A percentile compares a stretch with the other conserved stretches of the same genome.
Conservation (phyloP, 2,888 invertebrate species). For the Tenodera sinensis region DNA sequence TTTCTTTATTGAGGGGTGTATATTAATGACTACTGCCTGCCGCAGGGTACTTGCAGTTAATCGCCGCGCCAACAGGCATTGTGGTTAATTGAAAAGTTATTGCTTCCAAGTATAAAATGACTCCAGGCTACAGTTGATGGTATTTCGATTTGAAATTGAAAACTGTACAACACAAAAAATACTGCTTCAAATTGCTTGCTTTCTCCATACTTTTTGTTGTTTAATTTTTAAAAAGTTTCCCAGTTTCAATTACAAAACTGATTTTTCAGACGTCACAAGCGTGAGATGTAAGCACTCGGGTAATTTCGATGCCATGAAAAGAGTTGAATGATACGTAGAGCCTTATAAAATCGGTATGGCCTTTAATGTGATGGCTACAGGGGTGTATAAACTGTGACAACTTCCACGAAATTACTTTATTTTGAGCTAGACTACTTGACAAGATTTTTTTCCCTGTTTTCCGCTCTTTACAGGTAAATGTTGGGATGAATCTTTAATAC, state of each 20-base stretch:
- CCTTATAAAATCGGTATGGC: too few relatives aligned
- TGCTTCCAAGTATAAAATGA: neutral
- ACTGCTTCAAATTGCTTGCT: neutral
- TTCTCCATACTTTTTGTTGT: neutral
- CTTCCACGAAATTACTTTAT: too few relatives aligned
- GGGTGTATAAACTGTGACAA: too few relatives aligned
- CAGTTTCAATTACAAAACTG: neutral
- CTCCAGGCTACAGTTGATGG: neutral
- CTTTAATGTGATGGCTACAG: too few relatives aligned
- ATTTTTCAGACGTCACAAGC: neutral
- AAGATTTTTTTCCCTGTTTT: too few relatives aligned
- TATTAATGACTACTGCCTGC: neutral
- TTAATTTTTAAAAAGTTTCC: neutral
- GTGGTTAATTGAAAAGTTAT: neutral
- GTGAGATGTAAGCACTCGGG: neutral
- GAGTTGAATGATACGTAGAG: neutral
- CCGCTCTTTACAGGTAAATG: too few relatives aligned
- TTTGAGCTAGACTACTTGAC: too few relatives aligned
- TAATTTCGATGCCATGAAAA: neutral
- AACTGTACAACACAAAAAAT: neutral
- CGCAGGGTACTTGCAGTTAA: neutral
- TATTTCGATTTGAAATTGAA: neutral
- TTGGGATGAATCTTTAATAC: too few relatives aligned
- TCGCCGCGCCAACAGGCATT: neutral
- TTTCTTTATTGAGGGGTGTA: neutral